Percentiles rank a stretch among this genome's conserved stretches.
These are phyloP conservation scores for Sebastes flavidus DNA, from an alignment of 2,797 vertebrate genomes.

Conservation along the genomic window DNA sequence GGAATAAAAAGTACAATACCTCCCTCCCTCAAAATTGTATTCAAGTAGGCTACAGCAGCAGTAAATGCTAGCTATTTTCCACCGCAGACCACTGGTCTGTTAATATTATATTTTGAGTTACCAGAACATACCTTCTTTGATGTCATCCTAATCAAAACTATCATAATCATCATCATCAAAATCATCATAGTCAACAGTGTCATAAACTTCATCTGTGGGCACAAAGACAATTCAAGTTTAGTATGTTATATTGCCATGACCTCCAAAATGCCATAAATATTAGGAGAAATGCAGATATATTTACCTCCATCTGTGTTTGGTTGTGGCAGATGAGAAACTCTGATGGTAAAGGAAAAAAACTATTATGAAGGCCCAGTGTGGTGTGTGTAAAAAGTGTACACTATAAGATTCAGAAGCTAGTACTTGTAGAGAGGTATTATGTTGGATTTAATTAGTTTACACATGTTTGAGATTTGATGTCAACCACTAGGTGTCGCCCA, in stretches of 20 bases:
- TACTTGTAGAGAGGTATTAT: not conserved
- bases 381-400: too few relatives aligned
- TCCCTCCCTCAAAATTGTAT: too few relatives aligned
- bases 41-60: too few relatives aligned
- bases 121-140: slow-evolving; percentile 75
- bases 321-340: slow-evolving; percentile 10
- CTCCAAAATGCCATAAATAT: not conserved
- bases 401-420: not conserved
- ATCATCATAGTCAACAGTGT: slow-evolving; percentile 55
- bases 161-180: slow-evolving; percentile 85
- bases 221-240: slow-evolving; percentile 12
- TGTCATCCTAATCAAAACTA: slow-evolving; percentile 81
- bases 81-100: too few relatives aligned
- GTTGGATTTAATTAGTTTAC: not conserved
- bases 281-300: not conserved
- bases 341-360: not conserved
- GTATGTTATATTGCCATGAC: not conserved
- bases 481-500: slow-evolving; percentile 15
- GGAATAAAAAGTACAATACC: not conserved
- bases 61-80: too few relatives aligned
- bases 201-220: slow-evolving; percentile 60
- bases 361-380: not conserved
- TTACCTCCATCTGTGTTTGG: not conserved
- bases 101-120: not conserved
- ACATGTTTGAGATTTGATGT: not conserved